Base-by-base conservation (phyloP, 2,113 vertebrate species). In the Prunella himalayana region DNA sequence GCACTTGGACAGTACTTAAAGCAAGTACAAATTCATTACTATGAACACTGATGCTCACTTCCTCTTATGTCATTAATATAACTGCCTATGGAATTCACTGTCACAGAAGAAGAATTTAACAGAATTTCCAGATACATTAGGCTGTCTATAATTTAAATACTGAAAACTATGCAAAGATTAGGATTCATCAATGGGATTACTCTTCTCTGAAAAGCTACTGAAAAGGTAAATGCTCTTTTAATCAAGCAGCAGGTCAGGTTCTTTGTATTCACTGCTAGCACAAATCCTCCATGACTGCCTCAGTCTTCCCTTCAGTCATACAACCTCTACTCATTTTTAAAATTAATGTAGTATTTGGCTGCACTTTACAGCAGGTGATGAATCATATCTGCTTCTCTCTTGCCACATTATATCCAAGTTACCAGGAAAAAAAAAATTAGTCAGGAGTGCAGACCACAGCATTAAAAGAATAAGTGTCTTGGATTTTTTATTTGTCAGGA, bases 351-450 rank as follows among this genome's bases (percentile, higher is more conserved):
- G 88, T 53, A 31, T 87, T 96, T 95, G 81, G 83, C 85, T 94
- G 87, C 70, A 66, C 78, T 96, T 96, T 76, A 80, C 47, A 78
- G 64, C 39, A 88, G 44, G 61, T 77, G 81, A 97, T 97, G 92
- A 97, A 94, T 97, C 88, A 93, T 82, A 97, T 88, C 94, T 96
- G 71, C 76, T 95, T 89, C 69, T 90, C 70, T 94, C 88, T 88
- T 85, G 86, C 65, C 80, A 91, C 60, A 92, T 10, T 63, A 54
- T 60, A 86, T 84, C 82, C 45, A 90, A 70, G 85, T 79, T 68
- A 71, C 88, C 25, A 4, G 88, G 56, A 54, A 93, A 88, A 92
- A 92, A 95, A 44, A 94, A 71, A 94, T 95, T 71, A 96, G 80
- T 94, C 88, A 90, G 81, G 53, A 92, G 65, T 76, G 54, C 54